phyloP scores from a whole-genome alignment of 2,113 vertebrate species.

The Reinhardtius hippoglossoides region DNA sequence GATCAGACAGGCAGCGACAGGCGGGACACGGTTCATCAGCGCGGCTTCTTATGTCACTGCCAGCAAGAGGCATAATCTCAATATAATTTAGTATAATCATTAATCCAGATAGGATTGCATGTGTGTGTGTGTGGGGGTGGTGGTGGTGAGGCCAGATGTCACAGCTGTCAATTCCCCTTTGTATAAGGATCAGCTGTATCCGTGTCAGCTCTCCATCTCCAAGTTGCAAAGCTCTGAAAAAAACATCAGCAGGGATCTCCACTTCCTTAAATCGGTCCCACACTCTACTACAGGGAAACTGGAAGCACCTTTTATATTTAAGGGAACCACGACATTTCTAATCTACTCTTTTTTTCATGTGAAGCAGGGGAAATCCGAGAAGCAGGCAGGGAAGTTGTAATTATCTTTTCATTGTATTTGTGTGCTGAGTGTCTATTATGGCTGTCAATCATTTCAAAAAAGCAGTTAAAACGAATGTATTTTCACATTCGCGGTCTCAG shows the following conservation, averaged over 20 bases:
- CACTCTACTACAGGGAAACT: neutral
- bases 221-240: neutral
- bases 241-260: neutral
- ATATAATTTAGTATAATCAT: conserved; percentile 34
- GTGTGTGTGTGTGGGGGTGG: conserved; percentile 16
- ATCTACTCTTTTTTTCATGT: neutral
- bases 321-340: neutral
- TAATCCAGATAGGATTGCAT: conserved; percentile 55
- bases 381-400: neutral
- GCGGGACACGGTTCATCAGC: neutral
- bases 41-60: conserved; percentile 20
- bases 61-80: conserved; percentile 30
- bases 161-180: conserved; percentile 40
- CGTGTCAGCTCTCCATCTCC: neutral
- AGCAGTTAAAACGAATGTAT: neutral
- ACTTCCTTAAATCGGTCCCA: neutral
- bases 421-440: neutral
- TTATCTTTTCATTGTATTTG: neutral
- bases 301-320: neutral
- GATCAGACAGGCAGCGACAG: neutral
- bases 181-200: conserved; percentile 45
- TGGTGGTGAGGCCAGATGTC: conserved; percentile 20
- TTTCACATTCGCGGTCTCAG: neutral
- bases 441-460: neutral
- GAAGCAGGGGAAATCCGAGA: neutral